Percentiles rank a stretch among this genome's conserved stretches.
Evolutionary conservation across 1,140 invertebrate genomes (phyloP).

Genomic region (Oncopodura yosiiana): DNA sequence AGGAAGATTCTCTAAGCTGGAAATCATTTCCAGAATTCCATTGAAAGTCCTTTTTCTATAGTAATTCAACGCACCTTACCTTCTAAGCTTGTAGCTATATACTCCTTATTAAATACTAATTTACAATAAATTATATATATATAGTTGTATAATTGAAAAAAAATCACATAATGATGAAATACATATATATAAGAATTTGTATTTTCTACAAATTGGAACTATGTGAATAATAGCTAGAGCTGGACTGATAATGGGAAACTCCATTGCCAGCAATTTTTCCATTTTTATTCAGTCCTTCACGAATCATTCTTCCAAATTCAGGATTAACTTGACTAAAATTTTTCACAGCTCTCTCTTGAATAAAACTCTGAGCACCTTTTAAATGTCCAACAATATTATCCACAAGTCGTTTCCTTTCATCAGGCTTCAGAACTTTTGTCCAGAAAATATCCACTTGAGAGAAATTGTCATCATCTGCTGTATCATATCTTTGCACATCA

Average conservation of each 20-base stretch:
- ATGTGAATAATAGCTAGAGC: constrained; percentile 5
- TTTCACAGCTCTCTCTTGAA: constrained; percentile 72
- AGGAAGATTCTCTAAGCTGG: too few relatives aligned
- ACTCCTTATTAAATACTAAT: too few relatives aligned
- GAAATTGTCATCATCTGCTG: constrained; percentile 81
- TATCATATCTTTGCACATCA: constrained; percentile 54
- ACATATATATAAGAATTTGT: too few relatives aligned
- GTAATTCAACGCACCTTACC: too few relatives aligned
- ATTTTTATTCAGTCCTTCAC: constrained; percentile 24
- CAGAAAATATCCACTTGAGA: constrained; percentile 73
- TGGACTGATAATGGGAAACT: constrained; percentile 14
- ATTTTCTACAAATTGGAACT: constrained; percentile 18
- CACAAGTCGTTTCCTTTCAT: constrained; percentile 59
- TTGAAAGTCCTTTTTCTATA: too few relatives aligned
- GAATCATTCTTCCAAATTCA: constrained; percentile 34
- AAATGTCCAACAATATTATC: constrained; percentile 71
- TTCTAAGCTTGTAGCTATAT: too few relatives aligned
- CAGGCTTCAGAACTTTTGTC: constrained; percentile 62
- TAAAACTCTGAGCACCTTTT: constrained; percentile 66
- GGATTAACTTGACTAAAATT: constrained; percentile 50
- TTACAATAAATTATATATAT: too few relatives aligned
- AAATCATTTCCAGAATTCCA: too few relatives aligned
- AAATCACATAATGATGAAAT: too few relatives aligned
- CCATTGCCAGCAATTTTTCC: background rate
- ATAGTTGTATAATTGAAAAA: too few relatives aligned